Evolutionary conservation across 2,888 invertebrate species (phyloP), one percentile per base, ranked within the genome.

Genomic region (Cryptosula pallasiana): DNA sequence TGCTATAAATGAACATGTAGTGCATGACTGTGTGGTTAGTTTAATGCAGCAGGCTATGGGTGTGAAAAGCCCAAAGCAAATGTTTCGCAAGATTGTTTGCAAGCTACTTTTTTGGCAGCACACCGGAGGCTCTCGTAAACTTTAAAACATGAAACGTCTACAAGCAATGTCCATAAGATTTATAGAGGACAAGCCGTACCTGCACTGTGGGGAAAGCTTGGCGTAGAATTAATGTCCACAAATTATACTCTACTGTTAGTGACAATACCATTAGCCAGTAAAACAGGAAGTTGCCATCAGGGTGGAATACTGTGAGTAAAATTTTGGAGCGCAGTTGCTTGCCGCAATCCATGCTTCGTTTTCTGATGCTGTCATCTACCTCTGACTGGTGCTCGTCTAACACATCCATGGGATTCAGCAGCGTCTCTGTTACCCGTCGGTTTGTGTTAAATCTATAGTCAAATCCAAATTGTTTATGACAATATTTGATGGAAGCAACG

Each of bases 251-350:
- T 78, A 95, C 93, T 84, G 94, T 93, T 76, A 90, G 85, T 69
- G 95, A 94, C 78, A 95, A 89, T 76, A 94, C 86, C 88, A 93
- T 91, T 78, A 96, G 87, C 96, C 96, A 96, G 86, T 94, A 92
- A 87, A 95, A 96, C 88, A 94, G 94, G 86, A 94, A 92, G 86
- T 93, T 94, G 81, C 94, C 94, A 86, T 96, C 95, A 0, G 95
- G 95, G 86, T 95, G 95, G 77, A 96, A 92, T 71, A 96, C 83
- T 55, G 78, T 32, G 9, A 32, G 13, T 3, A 25, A 13, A 32
- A 2, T 29, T 16, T 45, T 45, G 5, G 45, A 45, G 20, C 45
- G 20, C 20, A 45, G 45, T n/a, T n/a, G n/a, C 45, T 45, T 45
- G 9, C 9, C 45, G 45, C 45, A 45, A 45, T 45, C 45, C 20